Evolutionary conservation across 2,797 vertebrate genomes (phyloP), one percentile per base, ranked within the genome.

Genomic region (Bufotes viridis): DNA sequence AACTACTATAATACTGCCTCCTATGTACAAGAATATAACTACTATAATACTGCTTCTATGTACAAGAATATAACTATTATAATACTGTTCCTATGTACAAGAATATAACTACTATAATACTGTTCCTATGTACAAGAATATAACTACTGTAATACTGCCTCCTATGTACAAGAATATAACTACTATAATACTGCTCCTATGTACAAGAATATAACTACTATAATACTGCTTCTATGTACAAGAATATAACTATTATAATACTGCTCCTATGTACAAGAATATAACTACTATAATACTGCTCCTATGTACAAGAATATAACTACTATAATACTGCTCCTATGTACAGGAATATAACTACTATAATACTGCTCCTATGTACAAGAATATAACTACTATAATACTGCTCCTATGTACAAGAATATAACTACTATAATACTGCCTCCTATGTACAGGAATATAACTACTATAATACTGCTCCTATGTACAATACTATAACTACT

Each of bases 231-330:
- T n/a, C 63, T 65, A n/a, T 65, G 22, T 24, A 65, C 63, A 65
- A 24, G 22, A 65, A 65, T 65, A 65, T 65, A 65, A n/a, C 63
- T 65, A 65, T n/a, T 65, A 65, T 65, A 65, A n/a, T 65, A 65
- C 63, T 24, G 10, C 63, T 24, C 65, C 65, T 69, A 69, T 69
- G 17, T 69, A 69, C 65, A 69, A 69, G 65, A 69, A 69, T 69
- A 69, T 69, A 69, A 69, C 65, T 69, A 26, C 65, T 69, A 69
- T 69, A 69, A 69, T 69, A 69, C 69, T 70, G 29, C 69, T 18
- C 69, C 29, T 70, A 70, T 70, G n/a, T 70, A 70, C 67, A 70
- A 70, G 69, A 70, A 70, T 70, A 70, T 70, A 70, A 70, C 69
- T 70, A 70, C 69, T 70, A 34, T 70, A 70, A 70, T 34, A 70